Evolutionary conservation across 2,888 invertebrate species (phyloP), one percentile per base, ranked within the genome.

Genomic region (Autographa pulchrina): DNA sequence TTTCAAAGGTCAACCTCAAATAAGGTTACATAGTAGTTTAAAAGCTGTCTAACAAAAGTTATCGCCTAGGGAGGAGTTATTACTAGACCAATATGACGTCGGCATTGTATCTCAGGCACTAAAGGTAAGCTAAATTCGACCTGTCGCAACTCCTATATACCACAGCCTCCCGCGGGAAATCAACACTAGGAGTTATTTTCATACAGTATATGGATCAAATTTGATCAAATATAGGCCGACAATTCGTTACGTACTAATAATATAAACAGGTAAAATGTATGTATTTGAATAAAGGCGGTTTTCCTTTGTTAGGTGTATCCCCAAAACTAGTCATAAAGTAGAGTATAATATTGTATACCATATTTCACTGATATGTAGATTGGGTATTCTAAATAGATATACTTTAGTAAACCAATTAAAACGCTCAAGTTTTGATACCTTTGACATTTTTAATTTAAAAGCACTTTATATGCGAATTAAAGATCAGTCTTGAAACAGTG

Each of bases 131-230:
- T 70, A 80, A 85, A 82, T 83, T 82, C 81, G 75, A 80, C 63
- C 74, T 70, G 72, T 71, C 74, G 73, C 78, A 74, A 81, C 74
- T 76, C 61, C 67, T 54, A 67, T 65, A 59, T 63, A 66, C 58
- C 11, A 20, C 48, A 63, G 62, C 72, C 85, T 72, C 89, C 78
- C 85, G 9, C 43, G 89, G 89, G 90, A 90, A 91, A 91, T 90
- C 88, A 89, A 52, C 68, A 70, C 68, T 83, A 82, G 71, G 79
- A 81, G 82, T 77, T 86, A 85, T 85, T 86, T 86, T 86, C 85
- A 87, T 86, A 79, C 73, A 18, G 52, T 43, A 70, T 68, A 78
- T 74, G 48, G 68, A 60, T 68, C 9, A 35, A 25, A 16, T 74
- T 77, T 62, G 62, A 65, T 64, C 52, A 58, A 74, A 60, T 66